These are phyloP conservation scores for Andinoacara biseriatus DNA, from an alignment of 2,113 vertebrate species.

Conservation along the genomic window DNA sequence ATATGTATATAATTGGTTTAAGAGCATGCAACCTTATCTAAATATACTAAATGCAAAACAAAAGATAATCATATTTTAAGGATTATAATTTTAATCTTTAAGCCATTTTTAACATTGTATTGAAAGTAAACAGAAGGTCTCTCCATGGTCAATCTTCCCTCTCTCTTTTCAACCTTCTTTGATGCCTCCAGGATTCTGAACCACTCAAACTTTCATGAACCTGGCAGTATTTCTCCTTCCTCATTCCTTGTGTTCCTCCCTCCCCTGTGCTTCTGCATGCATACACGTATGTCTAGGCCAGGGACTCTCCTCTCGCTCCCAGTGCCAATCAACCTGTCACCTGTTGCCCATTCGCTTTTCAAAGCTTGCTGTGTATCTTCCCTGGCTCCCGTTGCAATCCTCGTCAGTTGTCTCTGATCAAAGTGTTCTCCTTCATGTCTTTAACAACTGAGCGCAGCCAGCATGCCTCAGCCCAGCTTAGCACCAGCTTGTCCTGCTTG, in stretches of 20 bases:
- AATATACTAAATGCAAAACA: neutral
- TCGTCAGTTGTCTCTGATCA: neutral
- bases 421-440: neutral
- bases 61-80: neutral
- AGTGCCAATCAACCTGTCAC: neutral
- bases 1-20: neutral
- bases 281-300: neutral
- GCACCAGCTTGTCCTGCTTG: neutral
- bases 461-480: neutral
- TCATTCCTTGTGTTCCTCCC: neutral
- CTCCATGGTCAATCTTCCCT: neutral
- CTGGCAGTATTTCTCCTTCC: neutral
- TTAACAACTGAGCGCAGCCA: neutral
- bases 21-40: neutral
- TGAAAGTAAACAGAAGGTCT: neutral
- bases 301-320: neutral
- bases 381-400: neutral
- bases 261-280: neutral
- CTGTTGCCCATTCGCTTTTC: neutral
- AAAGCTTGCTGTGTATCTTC: neutral
- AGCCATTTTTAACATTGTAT: too few relatives aligned
- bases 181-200: neutral
- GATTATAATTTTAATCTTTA: neutral
- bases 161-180: neutral
- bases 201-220: neutral